Evolutionary conservation across 2,113 vertebrate genomes (phyloP).

Genomic region (Donacobius atricapilla): DNA sequence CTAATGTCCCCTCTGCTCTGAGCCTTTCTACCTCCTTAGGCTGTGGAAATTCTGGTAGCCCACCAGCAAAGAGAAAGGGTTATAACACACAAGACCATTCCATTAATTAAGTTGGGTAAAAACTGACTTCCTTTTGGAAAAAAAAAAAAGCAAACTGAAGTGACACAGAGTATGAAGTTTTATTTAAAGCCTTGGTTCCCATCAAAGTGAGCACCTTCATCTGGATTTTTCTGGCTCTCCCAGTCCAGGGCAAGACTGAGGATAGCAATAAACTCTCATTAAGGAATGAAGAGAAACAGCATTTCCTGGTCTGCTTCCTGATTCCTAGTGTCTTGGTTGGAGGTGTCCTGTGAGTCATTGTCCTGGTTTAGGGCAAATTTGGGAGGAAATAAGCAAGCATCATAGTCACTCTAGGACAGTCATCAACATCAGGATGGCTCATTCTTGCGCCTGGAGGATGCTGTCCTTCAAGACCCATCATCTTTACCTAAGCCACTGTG

Average conservation of each 20-base stretch:
- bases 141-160: not conserved
- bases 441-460: not conserved
- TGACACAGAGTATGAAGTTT: not conserved
- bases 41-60: not conserved
- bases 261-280: not conserved
- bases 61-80: not conserved
- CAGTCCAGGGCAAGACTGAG: not conserved
- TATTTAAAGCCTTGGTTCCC: not conserved
- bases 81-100: not conserved
- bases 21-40: not conserved
- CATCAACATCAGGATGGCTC: not conserved
- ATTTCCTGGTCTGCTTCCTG: not conserved
- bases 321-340: not conserved
- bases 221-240: not conserved
- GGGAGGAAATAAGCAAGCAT: too few relatives aligned
- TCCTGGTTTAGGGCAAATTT: too few relatives aligned
- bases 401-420: too few relatives aligned
- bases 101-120: not conserved
- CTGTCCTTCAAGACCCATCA: not conserved
- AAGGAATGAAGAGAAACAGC: not conserved
- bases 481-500: not conserved
- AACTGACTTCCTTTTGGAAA: not conserved
- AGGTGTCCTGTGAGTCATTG: not conserved
- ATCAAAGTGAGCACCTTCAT: not conserved
- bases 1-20: not conserved